Evolutionary conservation across 2,113 vertebrate genomes (phyloP), one percentile per base, ranked within the genome.

Genomic region (Archilochus colubris): DNA sequence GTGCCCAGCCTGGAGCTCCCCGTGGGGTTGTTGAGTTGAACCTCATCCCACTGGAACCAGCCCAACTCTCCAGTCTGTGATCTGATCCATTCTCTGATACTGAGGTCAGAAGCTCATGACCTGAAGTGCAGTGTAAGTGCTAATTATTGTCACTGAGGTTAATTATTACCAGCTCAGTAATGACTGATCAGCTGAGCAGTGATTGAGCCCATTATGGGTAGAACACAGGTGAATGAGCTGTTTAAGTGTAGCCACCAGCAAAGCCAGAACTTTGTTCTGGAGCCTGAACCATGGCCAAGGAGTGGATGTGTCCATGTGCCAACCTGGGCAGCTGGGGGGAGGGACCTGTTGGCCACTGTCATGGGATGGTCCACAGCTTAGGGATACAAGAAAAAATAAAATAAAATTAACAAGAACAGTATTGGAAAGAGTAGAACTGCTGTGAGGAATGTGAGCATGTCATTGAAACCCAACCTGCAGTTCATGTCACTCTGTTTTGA

Each of bases 231-330:
- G 23, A 82, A 58, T 10, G 9, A 74, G 10, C 27, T 0, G 33
- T 61, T 81, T 58, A 25, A 0, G 0, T 31, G 31, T 21, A 55
- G 43, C 3, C 10, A 63, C 9, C 18, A 76, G 44, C 40, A 28
- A 40, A 67, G 43, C 4, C 13, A 48, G n/a, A 61, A 17, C 10
- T 55, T 46, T 67, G 21, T 38, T 14, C 61, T 48, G 46, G 44
- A 51, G 38, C 38, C 33, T 1, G 2, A 76, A 40, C 10, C 15
- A 10, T 13, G 44, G 28, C 23, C 40, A 46, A 50, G 55, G 64
- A 55, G 8, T 2, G 3, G 23, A 13, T 22, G 55, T 22, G 14
- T 9, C 40, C 22, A 8, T 0, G 0, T 64, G 51, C 3, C n/a
- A 59, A 69, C 16, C 31, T 46, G 36, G 62, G 27, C 31, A 40